Evolutionary conservation across 2,888 invertebrate species (phyloP).

Genomic region (Conistra vaccinii): DNA sequence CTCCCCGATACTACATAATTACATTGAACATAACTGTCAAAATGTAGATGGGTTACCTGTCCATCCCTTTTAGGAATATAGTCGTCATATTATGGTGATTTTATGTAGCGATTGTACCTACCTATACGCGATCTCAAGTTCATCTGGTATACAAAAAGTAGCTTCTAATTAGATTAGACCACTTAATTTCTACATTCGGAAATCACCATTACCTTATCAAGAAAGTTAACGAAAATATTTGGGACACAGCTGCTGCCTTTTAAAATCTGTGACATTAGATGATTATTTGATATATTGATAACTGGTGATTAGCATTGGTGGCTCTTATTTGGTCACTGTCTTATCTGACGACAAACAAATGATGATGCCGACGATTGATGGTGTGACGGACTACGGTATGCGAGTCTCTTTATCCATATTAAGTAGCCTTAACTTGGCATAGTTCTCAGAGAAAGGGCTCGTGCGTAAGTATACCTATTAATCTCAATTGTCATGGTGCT

Average conservation of each 20-base stretch:
- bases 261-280: neutral
- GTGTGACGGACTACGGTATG: too few relatives aligned
- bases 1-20: neutral
- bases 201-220: conserved; percentile 5
- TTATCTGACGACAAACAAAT: too few relatives aligned
- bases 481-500: neutral
- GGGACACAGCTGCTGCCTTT: neutral
- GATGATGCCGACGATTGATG: too few relatives aligned
- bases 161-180: neutral
- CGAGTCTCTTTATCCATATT: neutral
- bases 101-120: neutral
- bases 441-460: neutral
- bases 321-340: neutral
- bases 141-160: neutral
- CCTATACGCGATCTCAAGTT: neutral
- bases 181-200: neutral
- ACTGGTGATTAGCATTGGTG: neutral
- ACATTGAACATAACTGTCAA: too few relatives aligned
- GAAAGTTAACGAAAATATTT: neutral
- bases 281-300: neutral
- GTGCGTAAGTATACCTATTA: conserved; percentile 8
- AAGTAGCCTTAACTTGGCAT: too few relatives aligned
- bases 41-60: neutral
- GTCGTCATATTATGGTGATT: neutral
- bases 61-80: neutral